Evolutionary conservation across 2,113 vertebrate genomes (phyloP), one percentile per base, ranked within the genome.

Genomic region (Euleptes europaea): DNA sequence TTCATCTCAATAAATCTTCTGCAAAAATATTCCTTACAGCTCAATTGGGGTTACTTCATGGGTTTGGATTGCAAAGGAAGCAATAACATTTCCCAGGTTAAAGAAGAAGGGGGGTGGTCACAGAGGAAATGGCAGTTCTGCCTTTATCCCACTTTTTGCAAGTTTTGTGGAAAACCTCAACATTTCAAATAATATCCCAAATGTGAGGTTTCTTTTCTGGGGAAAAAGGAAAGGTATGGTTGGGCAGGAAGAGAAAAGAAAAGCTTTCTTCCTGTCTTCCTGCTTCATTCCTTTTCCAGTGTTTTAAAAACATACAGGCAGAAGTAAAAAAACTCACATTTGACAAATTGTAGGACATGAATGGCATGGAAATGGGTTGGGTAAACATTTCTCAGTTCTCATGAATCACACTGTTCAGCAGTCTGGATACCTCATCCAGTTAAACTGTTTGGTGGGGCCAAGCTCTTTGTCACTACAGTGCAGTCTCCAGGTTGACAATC

Each of bases 1-100:
- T 94, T 94, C 93, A 84, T 89, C 92, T 87, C 85, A 93, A 73
- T 28, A 92, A 87, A 90, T 92, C 83, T 89, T 89, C 89, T 83
- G 67, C 88, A 75, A 86, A 90, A 94, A 91, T 83, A 82, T 80
- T 88, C 60, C 65, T 88, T 85, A 63, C 35, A 79, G 78, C 80
- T 91, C 77, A 82, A 89, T 71, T 33, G 47, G 49, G 63, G 26
- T 63, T 91, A 70, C 82, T 87, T 81, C 67, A 1, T 88, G 83
- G 74, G n/a, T 87, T 74, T 78, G 12, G 44, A 33, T 90, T 47
- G 84, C 60, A 86, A 90, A 35, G 2, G 51, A 10, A 82, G 82
- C 1, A 80, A 71, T 88, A 89, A 79, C 65, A 0, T 78, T 91
- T 89, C 82, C 40, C 57, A 88, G 19, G 85, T 77, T 78, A 78